Conservation (phyloP, 2,888 invertebrate species). For the Eupithecia subfuscata region DNA sequence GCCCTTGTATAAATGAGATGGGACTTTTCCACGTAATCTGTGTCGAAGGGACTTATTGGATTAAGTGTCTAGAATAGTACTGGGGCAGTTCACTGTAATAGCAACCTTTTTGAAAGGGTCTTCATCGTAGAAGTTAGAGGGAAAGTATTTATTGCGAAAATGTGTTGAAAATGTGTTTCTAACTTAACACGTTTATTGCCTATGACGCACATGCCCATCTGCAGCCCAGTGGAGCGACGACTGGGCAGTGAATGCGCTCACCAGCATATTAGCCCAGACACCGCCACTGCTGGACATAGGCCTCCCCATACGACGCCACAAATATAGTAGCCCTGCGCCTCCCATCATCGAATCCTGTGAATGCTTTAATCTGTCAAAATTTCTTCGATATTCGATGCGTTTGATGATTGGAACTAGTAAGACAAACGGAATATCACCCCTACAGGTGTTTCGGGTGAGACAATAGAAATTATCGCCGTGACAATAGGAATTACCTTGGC, state of each 20-base stretch:
- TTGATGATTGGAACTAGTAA: background rate
- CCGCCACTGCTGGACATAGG: too few relatives aligned
- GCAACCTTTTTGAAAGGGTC: background rate
- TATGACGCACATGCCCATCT: background rate
- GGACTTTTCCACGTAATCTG: conserved; percentile 32
- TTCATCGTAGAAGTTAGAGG: background rate
- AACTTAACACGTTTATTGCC: too few relatives aligned
- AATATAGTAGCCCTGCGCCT: too few relatives aligned
- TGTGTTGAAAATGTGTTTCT: background rate
- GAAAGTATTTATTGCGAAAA: background rate
- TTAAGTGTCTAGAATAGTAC: conserved; percentile 1
- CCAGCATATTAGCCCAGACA: too few relatives aligned
- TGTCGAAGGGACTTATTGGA: background rate
- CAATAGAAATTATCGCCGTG: too few relatives aligned
- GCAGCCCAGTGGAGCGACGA: background rate
- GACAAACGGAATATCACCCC: too few relatives aligned
- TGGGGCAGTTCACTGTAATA: background rate
- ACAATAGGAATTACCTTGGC: too few relatives aligned
- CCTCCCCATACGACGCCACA: too few relatives aligned
- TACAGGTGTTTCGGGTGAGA: too few relatives aligned
- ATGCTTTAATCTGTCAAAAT: background rate
- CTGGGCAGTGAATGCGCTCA: too few relatives aligned
- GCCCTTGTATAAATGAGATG: conserved; percentile 23
- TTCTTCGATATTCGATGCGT: background rate
- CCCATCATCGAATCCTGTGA: too few relatives aligned